These are phyloP conservation scores for Sanderia malayensis DNA, from an alignment of 30 jellyfish, hydroid and myxozoan genomes.

Conservation along the genomic window DNA sequence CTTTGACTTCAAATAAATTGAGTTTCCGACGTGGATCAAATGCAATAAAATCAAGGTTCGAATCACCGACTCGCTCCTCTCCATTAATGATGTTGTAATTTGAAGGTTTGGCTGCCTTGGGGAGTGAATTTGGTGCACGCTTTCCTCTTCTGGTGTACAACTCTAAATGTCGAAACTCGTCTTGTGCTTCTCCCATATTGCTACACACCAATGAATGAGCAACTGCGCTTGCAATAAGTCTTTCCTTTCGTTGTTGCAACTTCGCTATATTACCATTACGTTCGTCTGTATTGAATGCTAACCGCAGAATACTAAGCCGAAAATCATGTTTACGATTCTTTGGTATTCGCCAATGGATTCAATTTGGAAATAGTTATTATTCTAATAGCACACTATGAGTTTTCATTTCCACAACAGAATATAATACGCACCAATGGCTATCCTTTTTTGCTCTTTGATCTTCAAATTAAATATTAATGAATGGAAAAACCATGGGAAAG, in stretches of 20 bases:
- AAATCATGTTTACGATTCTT: no score
- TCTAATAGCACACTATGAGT: neutral
- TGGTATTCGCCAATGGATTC: no score
- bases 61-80: constrained; percentile 18
- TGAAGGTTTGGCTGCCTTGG: constrained; percentile 30
- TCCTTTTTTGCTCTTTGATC: neutral
- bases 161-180: constrained; percentile 53
- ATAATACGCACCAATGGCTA: neutral
- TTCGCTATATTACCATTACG: no score
- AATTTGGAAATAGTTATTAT: no score
- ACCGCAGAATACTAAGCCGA: no score
- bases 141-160: constrained; percentile 53
- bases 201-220: no score
- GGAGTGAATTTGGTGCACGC: constrained; percentile 40
- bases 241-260: no score
- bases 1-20: constrained; percentile 30
- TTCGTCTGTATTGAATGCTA: no score
- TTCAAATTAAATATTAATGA: neutral
- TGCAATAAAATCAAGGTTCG: constrained; percentile 18
- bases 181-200: constrained; percentile 40
- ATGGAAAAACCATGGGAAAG: neutral
- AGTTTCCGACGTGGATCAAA: constrained; percentile 46
- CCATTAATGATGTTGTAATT: constrained; percentile 48
- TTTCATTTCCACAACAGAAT: neutral
- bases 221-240: no score